Evolutionary conservation across 2,888 invertebrate genomes (phyloP), one percentile per base, ranked within the genome.

Genomic region (Hydraecia micacea): DNA sequence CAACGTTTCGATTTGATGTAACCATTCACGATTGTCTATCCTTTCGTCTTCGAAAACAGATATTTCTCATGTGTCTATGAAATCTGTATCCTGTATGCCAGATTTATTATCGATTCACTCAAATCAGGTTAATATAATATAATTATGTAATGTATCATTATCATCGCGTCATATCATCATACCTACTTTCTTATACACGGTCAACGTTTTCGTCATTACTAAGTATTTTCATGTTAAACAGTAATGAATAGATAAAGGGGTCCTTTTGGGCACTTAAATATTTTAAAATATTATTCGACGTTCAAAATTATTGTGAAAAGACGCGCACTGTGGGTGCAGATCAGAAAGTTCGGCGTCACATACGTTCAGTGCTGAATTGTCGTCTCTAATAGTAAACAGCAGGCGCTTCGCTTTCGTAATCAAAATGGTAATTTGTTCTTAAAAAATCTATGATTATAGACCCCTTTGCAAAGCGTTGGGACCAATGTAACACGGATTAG

Each of bases 401-500:
- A 67, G 60, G 68, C 73, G 73, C 77, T 82, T 69, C 42, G 66
- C 76, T 79, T 80, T 69, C 72, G 25, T 60, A 66, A 76, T 77
- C 70, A 80, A 73, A 83, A 75, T 80, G 68, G 60, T 58, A 81
- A 83, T 67, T 70, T 66, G 39, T 71, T 79, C 73, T 67, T 66
- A 52, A 70, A 76, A 83, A 85, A 83, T 81, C 81, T 81, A 76
- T 69, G 74, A 67, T 78, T 82, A 73, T 83, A 89, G 90, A 91
- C 92, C 93, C 93, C 92, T 93, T 93, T 91, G 87, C 89, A 90
- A 94, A 93, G 94, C 91, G 95, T 93, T 94, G 96, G 96, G 96
- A 96, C 96, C 96, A 96, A 96, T 92, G 90, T 90, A 88, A 91
- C 91, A 91, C 86, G 91, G 90, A 89, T 90, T 90, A 86, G 84